phyloP scores from a whole-genome alignment of 2,888 invertebrate species.

The Heliconius charithonia region DNA sequence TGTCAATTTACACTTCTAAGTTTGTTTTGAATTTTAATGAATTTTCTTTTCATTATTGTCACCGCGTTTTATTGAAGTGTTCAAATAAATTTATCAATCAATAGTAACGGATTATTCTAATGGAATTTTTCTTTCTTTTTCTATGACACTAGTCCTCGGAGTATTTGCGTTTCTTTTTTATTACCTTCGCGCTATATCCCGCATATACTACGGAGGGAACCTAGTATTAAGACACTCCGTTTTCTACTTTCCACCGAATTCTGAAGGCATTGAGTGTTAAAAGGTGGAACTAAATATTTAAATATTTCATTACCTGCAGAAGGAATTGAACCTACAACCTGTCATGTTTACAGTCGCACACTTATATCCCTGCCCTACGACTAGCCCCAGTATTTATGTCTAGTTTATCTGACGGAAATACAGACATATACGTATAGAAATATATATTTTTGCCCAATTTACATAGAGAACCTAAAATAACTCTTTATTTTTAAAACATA shows the following conservation, averaged over 20 bases:
- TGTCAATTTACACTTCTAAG: conserved; percentile 37
- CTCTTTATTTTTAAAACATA: not conserved
- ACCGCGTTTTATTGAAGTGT: conserved; percentile 4
- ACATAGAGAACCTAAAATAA: not conserved
- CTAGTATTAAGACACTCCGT: not conserved
- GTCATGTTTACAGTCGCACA: no score
- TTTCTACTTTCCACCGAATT: not conserved
- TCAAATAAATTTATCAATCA: not conserved
- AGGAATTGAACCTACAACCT: no score
- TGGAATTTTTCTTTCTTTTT: not conserved
- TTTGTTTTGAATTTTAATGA: conserved; percentile 32
- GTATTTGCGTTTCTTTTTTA: not conserved
- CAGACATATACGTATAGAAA: not conserved
- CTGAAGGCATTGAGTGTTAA: no score
- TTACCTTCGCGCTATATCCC: no score
- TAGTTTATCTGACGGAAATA: not conserved
- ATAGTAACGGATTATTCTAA: not conserved
- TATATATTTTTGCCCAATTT: not conserved
- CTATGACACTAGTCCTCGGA: not conserved
- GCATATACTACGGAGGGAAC: not conserved
- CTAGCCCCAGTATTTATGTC: no score
- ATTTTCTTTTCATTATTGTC: conserved; percentile 23
- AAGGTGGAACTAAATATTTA: no score
- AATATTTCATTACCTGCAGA: no score
- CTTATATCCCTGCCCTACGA: no score